Evolutionary conservation across 2,113 vertebrate species (phyloP).

Genomic region (Antechinus stuartii): DNA sequence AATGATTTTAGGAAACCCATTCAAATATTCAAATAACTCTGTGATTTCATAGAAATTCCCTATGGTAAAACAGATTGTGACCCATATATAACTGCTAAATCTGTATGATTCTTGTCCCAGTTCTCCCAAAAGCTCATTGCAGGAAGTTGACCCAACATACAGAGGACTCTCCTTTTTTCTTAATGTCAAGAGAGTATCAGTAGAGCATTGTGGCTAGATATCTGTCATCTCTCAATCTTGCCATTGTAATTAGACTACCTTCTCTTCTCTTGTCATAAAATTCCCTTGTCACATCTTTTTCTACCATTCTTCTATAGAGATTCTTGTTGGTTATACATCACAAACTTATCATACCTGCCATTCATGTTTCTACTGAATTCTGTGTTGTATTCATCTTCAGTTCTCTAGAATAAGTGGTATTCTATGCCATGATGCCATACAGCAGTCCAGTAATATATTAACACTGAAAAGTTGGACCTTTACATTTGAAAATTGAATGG

Average conservation of each 20-base stretch:
- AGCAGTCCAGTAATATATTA: not conserved
- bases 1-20: slow-evolving; percentile 10
- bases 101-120: not conserved
- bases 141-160: not conserved
- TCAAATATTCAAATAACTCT: not conserved
- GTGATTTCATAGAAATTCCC: not conserved
- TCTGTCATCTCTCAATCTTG: not conserved
- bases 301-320: not conserved
- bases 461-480: not conserved
- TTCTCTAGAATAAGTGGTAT: not conserved
- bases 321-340: not conserved
- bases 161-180: not conserved
- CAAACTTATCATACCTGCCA: not conserved
- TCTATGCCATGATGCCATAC: not conserved
- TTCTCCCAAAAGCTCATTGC: not conserved
- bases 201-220: not conserved
- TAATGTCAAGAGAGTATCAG: not conserved
- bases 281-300: not conserved
- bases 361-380: not conserved
- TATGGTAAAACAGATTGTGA: not conserved
- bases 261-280: not conserved
- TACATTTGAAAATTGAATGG: too few species aligned
- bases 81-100: not conserved
- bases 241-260: not conserved
- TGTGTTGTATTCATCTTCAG: not conserved